Percentiles rank a stretch among this genome's conserved stretches.
phyloP scores from a whole-genome alignment of 2,888 invertebrate genomes.

The Clivina fossor region DNA sequence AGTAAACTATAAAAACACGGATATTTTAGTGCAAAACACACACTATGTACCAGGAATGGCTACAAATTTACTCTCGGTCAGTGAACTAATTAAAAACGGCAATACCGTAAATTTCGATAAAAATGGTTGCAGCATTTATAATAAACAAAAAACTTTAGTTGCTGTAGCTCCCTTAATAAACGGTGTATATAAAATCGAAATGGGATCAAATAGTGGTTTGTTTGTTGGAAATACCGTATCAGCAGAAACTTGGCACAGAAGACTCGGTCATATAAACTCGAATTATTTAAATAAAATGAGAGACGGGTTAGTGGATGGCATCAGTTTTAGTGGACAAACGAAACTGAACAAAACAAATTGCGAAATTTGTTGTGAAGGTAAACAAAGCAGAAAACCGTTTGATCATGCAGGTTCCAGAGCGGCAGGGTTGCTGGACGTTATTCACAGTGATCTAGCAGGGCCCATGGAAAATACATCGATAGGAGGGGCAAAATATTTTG shows the following conservation, averaged over 20 bases:
- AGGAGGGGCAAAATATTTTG: conserved; percentile 29
- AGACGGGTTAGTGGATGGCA: conserved; percentile 1
- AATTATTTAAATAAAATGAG: neutral
- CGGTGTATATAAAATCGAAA: neutral
- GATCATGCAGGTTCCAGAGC: conserved; percentile 4
- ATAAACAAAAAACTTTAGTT: neutral
- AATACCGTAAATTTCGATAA: neutral
- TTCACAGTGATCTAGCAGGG: conserved; percentile 31
- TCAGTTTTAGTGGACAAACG: neutral
- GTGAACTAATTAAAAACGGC: neutral
- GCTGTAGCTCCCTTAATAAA: neutral
- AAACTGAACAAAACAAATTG: conserved; percentile 23
- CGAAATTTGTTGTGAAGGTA: conserved; percentile 24
- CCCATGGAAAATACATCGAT: conserved; percentile 33
- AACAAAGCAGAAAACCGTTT: conserved; percentile 26
- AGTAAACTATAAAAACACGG: neutral
- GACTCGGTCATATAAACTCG: conserved; percentile 5
- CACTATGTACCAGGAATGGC: neutral
- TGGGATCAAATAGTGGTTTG: neutral
- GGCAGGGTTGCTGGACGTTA: conserved; percentile 20
- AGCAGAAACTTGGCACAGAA: no score
- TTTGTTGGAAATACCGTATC: neutral
- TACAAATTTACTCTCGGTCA: neutral
- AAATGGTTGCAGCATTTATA: neutral
- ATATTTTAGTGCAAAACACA: neutral